Evolutionary conservation across 2,888 invertebrate genomes (phyloP).

Genomic region (Dynastes maya): DNA sequence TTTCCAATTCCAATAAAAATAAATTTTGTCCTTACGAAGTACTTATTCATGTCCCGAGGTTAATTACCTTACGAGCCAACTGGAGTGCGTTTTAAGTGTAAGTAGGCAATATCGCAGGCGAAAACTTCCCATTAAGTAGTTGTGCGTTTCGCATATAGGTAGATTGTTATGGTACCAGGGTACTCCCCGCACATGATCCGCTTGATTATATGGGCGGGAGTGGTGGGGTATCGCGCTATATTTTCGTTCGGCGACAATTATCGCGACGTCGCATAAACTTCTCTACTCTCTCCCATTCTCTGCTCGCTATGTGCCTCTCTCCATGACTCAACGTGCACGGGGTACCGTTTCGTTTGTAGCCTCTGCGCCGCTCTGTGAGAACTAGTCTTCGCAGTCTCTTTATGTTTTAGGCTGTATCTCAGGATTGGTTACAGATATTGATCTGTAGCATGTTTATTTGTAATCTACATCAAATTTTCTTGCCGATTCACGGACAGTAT

Average conservation of each 20-base stretch:
- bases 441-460: constrained; percentile 61
- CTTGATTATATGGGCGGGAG: background rate
- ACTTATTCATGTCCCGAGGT: too few species aligned
- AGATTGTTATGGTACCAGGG: too few species aligned
- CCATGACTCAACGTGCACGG: constrained; percentile 30
- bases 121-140: background rate
- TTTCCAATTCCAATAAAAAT: too few species aligned
- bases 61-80: background rate
- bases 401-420: constrained; percentile 52
- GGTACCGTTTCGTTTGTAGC: constrained; percentile 27
- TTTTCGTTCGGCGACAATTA: constrained; percentile 40
- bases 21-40: too few species aligned
- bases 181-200: background rate
- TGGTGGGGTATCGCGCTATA: constrained; percentile 22
- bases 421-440: constrained; percentile 59
- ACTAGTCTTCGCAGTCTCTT: constrained; percentile 51
- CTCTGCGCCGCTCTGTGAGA: constrained; percentile 51
- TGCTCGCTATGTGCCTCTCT: constrained; percentile 28
- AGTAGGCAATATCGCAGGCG: background rate
- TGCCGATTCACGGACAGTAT: constrained; percentile 59
- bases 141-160: constrained; percentile 4
- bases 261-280: constrained; percentile 35
- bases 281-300: background rate
- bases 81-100: background rate
- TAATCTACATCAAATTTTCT: constrained; percentile 65